A percentile compares a stretch with the other conserved stretches of the same genome.
phyloP scores from a whole-genome alignment of 2,888 invertebrate species.

The Nezara viridula region DNA sequence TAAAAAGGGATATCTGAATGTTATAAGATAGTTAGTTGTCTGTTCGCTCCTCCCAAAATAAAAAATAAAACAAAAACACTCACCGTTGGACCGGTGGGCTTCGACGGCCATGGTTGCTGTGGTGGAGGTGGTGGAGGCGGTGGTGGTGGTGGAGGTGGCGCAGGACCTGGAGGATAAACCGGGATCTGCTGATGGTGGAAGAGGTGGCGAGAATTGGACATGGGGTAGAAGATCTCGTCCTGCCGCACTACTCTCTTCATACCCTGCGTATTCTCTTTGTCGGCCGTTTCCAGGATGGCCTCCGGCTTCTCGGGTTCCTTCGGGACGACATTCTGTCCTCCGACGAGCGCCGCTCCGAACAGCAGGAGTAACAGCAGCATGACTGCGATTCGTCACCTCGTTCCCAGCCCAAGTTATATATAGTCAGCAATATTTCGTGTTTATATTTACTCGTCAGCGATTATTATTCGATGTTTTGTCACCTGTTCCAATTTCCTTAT shows the following conservation, averaged over 20 bases:
- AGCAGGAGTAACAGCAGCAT: constrained; percentile 26
- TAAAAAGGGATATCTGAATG: too few species aligned
- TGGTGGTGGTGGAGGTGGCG: constrained; percentile 34
- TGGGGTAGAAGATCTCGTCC: background rate
- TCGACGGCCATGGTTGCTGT: background rate
- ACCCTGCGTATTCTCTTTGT: background rate
- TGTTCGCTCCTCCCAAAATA: too few species aligned
- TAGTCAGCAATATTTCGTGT: background rate
- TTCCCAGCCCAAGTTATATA: background rate
- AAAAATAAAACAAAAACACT: background rate
- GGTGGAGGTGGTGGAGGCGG: background rate
- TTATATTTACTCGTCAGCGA: background rate
- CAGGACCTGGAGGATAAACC: background rate
- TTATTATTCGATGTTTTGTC: background rate
- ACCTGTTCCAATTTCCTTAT: background rate
- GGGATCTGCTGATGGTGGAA: background rate
- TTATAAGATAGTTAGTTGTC: too few species aligned
- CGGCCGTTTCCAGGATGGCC: constrained; percentile 22
- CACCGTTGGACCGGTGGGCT: background rate
- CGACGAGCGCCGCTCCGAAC: background rate
- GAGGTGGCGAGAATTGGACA: background rate
- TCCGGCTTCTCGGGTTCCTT: background rate
- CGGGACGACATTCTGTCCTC: background rate
- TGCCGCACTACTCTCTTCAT: constrained; percentile 30
- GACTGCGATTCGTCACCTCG: background rate